Evolutionary conservation across 2,797 vertebrate species (phyloP), one percentile per base, ranked within the genome.

Genomic region (Euthynnus affinis): DNA sequence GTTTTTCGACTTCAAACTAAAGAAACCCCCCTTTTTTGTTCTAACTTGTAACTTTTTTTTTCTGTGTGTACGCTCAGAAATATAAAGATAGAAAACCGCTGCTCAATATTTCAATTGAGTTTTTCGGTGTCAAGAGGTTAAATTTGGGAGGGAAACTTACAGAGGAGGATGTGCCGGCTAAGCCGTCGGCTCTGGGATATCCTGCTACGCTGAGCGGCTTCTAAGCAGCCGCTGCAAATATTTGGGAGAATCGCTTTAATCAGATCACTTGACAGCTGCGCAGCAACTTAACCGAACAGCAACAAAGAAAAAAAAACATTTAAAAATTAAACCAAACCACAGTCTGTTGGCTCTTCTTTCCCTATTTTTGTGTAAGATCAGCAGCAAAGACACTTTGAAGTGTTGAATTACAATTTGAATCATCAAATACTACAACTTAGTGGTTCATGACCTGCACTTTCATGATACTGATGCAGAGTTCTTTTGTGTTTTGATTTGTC

Each of bases 21-120:
- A 74, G 37, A 68, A 7, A 53, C 25, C 46, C 80, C 58, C n/a
- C n/a, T n/a, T n/a, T 40, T 90, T 74, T 86, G 64, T 83, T 92
- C 63, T 44, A 56, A 69, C 46, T 51, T 52, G 37, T 1, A 76
- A 70, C 53, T 46, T 17, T 66, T 71, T n/a, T 74, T 65, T 75
- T 75, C 37, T 37, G 37, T 51, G 27, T 53, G 49, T 53, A 17
- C 55, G 20, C 6, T 17, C 69, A 55, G 40, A 53, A 32, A 60
- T 48, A 49, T 49, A 46, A 17, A 20, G 18, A 32, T n/a, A 61
- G 52, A 75, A 82, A 77, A 72, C 58, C 25, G 61, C 79, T 64
- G 58, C 22, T 85, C 15, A 29, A 40, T 81, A 72, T 84, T 89
- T 84, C 59, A 75, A 48, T 29, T 4, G 59, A 60, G 53, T 51